phyloP scores from a whole-genome alignment of 2,113 vertebrate genomes.

The Eulacestoma nigropectus region DNA sequence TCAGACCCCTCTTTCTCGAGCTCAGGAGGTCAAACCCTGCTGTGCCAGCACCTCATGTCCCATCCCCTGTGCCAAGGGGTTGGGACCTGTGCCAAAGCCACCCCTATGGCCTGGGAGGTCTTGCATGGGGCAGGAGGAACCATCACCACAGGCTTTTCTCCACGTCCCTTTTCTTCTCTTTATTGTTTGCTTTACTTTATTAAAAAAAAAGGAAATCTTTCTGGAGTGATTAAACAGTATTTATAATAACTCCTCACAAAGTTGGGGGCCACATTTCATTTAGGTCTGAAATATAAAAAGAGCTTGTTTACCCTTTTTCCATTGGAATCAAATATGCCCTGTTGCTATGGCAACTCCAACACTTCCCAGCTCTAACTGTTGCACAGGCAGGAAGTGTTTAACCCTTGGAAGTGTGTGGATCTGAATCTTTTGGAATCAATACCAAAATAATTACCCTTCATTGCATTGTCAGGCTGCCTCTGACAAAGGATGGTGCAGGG shows the following conservation, averaged over 20 bases:
- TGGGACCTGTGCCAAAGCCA: not conserved
- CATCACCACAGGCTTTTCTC: rapidly evolving
- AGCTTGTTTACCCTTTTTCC: conserved; percentile 35
- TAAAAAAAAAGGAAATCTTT: not conserved
- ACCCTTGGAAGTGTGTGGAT: not conserved
- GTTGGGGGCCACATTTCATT: not conserved
- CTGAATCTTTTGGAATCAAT: not conserved
- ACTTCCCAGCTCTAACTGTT: conserved; percentile 19
- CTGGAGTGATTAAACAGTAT: not conserved
- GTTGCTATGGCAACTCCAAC: conserved; percentile 55
- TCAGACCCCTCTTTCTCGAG: not conserved
- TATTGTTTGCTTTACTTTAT: not conserved
- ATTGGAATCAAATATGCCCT: not conserved
- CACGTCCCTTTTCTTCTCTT: no score
- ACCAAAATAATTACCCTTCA: not conserved
- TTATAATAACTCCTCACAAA: not conserved
- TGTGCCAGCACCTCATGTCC: not conserved
- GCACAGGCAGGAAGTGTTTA: conserved; percentile 13
- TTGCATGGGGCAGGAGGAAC: not conserved
- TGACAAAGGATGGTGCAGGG: not conserved
- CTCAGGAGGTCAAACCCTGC: not conserved
- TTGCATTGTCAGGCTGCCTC: not conserved
- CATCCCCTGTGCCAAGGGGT: not conserved
- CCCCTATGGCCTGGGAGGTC: not conserved
- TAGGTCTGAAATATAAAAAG: conserved; percentile 1